phyloP scores from a whole-genome alignment of 2,888 invertebrate genomes.

The Drosophila merina region DNA sequence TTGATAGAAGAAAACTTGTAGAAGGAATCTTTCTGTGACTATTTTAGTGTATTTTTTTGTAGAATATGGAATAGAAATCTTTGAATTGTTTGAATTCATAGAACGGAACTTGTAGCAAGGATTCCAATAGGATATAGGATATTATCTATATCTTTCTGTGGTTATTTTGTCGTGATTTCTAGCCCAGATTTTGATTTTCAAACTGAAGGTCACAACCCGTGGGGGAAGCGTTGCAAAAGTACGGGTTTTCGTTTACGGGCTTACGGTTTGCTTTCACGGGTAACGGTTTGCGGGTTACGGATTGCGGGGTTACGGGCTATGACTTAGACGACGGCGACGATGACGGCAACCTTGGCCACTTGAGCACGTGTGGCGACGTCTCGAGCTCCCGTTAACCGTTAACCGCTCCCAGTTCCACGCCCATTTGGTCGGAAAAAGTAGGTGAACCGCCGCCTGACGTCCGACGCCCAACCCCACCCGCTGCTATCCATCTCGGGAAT shows the following conservation, averaged over 20 bases:
- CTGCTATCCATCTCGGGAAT: not conserved
- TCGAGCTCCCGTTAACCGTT: constrained; percentile 55
- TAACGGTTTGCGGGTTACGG: not conserved
- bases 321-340: not conserved
- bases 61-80: no score
- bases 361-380: constrained; percentile 72
- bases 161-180: no score
- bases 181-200: not conserved
- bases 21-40: no score
- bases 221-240: not conserved
- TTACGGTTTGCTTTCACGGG: not conserved
- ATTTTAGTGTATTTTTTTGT: no score
- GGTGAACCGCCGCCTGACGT: constrained; percentile 50
- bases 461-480: constrained; percentile 35
- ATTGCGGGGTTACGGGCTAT: not conserved
- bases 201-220: constrained; percentile 1
- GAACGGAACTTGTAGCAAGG: no score
- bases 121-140: no score
- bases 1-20: no score
- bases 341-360: constrained; percentile 53
- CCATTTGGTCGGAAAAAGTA: constrained; percentile 52
- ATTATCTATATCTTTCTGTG: no score
- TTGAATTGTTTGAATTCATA: no score
- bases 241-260: not conserved
- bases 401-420: constrained; percentile 34